Base-by-base conservation (phyloP, 2,888 invertebrate genomes). In the Nomada ruficornis region DNA sequence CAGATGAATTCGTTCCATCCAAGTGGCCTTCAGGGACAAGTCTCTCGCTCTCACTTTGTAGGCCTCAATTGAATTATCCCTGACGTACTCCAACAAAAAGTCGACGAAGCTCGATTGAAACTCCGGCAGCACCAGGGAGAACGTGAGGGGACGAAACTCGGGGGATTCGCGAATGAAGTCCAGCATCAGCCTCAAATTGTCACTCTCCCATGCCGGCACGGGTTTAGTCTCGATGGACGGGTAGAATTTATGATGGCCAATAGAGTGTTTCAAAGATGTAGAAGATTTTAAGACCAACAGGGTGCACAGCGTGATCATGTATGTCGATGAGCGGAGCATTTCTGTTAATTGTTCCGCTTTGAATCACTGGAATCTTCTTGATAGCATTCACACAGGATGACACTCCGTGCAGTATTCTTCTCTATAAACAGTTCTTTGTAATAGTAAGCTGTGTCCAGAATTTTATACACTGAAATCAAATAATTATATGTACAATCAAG, bases 171-270 rank as follows among this genome's bases (percentile, higher is more conserved):
- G 65, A 9, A 90, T 36, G n/a, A 79, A 85, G 29, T 88, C 54
- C 52, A 91, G 18, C 9, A 82, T 63, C 7, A 44, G 76, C 20
- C 60, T 60, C 26, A 90, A 63, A 60, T 91, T 89, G 18, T 81
- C 47, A 0, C 36, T 50, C 9, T 64, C 60, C 1, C 44, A 42
- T 13, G n/a, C n/a, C 5, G 72, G n/a, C 1, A 57, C 13, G 1
- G 15, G 13, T 2, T 50, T 42, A 2, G 26, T 7, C 52, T 44
- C 55, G 10, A 42, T 18, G 20, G 26, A 44, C 4, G 47, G 50
- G 9, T 29, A 13, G 10, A 71, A 47, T 47, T 23, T 23, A 7
- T 20, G 9, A 11, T 42, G 15, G 0, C 23, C 0, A 0, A 42
- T 2, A 1, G 52, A 5, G 20, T 18, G 50, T 11, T 11, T 26